Base-by-base conservation (phyloP, 2,113 vertebrate species). In the Ptyas mucosa region DNA sequence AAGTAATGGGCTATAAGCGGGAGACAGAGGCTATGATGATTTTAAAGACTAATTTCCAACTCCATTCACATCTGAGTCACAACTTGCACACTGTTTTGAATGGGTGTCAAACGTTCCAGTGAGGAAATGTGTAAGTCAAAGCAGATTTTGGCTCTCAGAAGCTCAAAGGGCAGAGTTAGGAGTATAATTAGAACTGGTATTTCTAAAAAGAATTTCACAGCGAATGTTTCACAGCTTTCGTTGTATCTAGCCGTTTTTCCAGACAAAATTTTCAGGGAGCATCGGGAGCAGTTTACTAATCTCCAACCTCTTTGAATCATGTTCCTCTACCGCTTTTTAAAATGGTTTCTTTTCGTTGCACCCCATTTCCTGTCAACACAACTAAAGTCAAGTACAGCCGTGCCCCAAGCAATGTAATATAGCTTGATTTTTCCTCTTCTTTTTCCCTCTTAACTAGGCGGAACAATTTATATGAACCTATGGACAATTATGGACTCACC, bases 1-100 rank as follows among this genome's bases (percentile, higher is more conserved):
- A 64, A 49, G 26, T 29, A 64, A 69, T 46, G 43, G 89, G 58
- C 58, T 58, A 64, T 14, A 4, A 58, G 4, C 29, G 0, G 3
- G 29, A 29, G 51, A 34, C 26, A 69, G 46, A 14, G 10, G 23
- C 3, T 20, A 43, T 7, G 29, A 34, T 51, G 34, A n/a, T 51
- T 69, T 49, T n/a, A 39, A 96, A 96, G 93, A 95, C 94, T 95
- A 96, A 95, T 96, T 96, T 96, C 95, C 95, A 95, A 94, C 95
- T 94, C 94, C 85, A 95, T 93, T 87, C 91, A 93, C 96, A 94
- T 95, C 96, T 94, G 88, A 95, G 94, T 95, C 94, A 94, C 90
- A 95, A 94, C 92, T 96, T 96, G 94, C 93, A 87, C 95, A 93
- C 93, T 96, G 75, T 91, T 93, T 54, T 92, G 93, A 96, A 93